phyloP scores from a whole-genome alignment of 2,113 vertebrate genomes.

The Cromileptes altivelis region DNA sequence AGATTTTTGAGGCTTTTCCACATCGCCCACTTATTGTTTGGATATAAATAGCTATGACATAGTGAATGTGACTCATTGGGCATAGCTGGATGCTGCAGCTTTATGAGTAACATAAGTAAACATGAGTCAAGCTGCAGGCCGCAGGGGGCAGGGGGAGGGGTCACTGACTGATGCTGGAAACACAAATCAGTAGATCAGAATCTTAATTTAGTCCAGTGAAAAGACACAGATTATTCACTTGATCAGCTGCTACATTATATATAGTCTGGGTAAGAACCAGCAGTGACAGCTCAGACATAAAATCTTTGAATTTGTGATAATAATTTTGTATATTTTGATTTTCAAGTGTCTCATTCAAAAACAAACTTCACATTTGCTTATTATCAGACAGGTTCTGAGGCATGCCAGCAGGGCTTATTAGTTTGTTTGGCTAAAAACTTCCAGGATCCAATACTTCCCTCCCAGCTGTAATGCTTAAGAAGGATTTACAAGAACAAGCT shows the following conservation, averaged over 20 bases:
- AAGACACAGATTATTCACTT: not conserved
- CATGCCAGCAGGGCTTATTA: not conserved
- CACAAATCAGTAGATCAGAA: not conserved
- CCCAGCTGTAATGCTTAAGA: not conserved
- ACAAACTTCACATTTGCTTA: not conserved
- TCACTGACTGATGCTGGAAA: not conserved
- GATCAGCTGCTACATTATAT: not conserved
- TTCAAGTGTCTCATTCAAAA: not conserved
- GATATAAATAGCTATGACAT: slow-evolving; percentile 22
- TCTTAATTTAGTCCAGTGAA: not conserved
- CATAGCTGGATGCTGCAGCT: slow-evolving; percentile 1
- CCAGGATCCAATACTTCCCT: not conserved
- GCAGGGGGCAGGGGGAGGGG: not conserved
- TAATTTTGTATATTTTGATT: not conserved
- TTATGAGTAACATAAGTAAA: slow-evolving; percentile 28
- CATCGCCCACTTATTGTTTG: not conserved
- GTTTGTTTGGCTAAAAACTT: not conserved
- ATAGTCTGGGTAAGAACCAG: not conserved
- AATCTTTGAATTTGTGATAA: not conserved
- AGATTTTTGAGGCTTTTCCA: not conserved
- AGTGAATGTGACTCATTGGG: slow-evolving; percentile 28
- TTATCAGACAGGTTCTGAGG: not conserved
- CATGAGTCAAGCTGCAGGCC: not conserved
- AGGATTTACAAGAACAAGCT: slow-evolving; percentile 9
- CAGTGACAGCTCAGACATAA: not conserved